Evolutionary conservation across 2,888 invertebrate genomes (phyloP), one percentile per base, ranked within the genome.

Genomic region (Pseudococcus viburni): DNA sequence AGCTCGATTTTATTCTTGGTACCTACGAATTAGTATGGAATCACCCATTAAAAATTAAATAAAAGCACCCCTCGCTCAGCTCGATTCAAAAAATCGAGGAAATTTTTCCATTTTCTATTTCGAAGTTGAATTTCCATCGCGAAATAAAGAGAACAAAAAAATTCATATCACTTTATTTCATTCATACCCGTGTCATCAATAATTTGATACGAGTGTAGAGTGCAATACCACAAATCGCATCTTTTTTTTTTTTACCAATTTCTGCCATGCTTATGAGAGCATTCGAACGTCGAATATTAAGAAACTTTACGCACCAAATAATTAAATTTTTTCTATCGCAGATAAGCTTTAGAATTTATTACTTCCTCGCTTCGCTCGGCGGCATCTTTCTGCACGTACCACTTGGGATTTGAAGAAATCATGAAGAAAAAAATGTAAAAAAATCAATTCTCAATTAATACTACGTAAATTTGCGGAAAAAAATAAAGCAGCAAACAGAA

Each of bases 321-420:
- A 73, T 73, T 73, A 73, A 73, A 73, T 73, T 73, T 73, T 73
- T 73, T 33, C 73, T 73, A 73, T 73, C 26, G 73, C 73, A 73
- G 73, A 73, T 73, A 73, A 73, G 73, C 73, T 73, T 73, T 73
- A 33, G 33, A 73, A 73, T 73, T 73, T 73, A 73, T 73, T 73
- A 73, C 73, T 73, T 73, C n/a, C n/a, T n/a, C n/a, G n/a, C n/a
- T n/a, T n/a, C n/a, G n/a, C n/a, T n/a, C n/a, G n/a, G n/a, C n/a
- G n/a, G n/a, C n/a, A n/a, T n/a, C n/a, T n/a, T n/a, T n/a, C n/a
- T n/a, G n/a, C n/a, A n/a, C n/a, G n/a, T n/a, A n/a, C n/a, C n/a
- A n/a, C n/a, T n/a, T n/a, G n/a, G n/a, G n/a, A n/a, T n/a, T n/a
- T n/a, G n/a, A n/a, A n/a, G n/a, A n/a, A n/a, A n/a, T n/a, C n/a